These are phyloP conservation scores for Caenorhabditis japonica DNA, from an alignment of 2,888 invertebrate species.

Conservation along the genomic window DNA sequence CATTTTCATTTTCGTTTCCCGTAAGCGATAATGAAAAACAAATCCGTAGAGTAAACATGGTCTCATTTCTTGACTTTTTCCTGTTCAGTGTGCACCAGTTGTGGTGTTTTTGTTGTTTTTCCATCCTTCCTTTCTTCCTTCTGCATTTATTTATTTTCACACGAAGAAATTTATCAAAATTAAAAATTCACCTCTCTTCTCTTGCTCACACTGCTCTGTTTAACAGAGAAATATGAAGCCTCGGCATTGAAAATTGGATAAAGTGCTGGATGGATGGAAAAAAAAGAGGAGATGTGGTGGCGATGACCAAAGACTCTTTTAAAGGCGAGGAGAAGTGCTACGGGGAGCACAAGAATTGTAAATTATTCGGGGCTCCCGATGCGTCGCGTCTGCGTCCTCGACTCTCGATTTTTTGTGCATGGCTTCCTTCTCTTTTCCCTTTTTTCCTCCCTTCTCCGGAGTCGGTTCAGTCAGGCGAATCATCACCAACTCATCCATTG, in stretches of 20 bases:
- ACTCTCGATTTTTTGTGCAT: conserved; percentile 48
- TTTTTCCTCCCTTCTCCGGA: conserved; percentile 14
- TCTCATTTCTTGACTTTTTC: conserved; percentile 6
- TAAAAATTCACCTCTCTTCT: neutral
- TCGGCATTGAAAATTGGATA: conserved; percentile 50
- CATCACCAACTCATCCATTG: conserved; percentile 15
- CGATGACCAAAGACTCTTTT: no score
- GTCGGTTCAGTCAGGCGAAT: conserved; percentile 38
- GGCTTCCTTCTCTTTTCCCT: conserved; percentile 31
- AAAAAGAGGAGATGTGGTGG: conserved; percentile 24
- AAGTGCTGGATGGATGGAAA: conserved; percentile 16
- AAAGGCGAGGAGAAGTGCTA: conserved; percentile 19
- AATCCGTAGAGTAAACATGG: conserved; percentile 38
- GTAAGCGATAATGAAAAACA: conserved; percentile 45
- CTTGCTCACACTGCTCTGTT: conserved; percentile 5
- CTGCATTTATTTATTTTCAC: no score
- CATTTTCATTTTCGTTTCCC: conserved; percentile 17
- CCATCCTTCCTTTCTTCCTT: no score
- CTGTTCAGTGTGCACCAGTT: neutral
- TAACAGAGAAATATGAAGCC: conserved; percentile 43
- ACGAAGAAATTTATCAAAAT: no score
- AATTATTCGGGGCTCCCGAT: conserved; percentile 46
- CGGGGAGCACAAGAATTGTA: conserved; percentile 43
- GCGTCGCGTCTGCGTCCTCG: conserved; percentile 35
- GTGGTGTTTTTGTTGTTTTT: no score